phyloP scores from a whole-genome alignment of 2,888 invertebrate species.

The Chalcosyrphus nemorum region DNA sequence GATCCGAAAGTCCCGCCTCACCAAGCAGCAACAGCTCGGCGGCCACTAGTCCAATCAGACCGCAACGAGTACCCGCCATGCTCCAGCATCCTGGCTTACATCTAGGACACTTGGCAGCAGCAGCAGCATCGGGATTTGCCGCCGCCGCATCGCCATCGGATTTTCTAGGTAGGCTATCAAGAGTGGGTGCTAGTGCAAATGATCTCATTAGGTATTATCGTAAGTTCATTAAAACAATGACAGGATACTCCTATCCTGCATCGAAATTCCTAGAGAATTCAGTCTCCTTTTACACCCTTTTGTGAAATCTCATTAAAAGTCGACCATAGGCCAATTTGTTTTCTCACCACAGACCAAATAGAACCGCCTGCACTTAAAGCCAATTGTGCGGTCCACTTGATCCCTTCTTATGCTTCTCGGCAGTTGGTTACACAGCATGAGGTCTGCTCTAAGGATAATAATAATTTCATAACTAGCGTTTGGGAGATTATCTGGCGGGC shows the following conservation, averaged over 20 bases:
- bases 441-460: conserved; percentile 33
- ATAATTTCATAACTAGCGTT: conserved; percentile 44
- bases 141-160: conserved; percentile 87
- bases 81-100: conserved; percentile 84
- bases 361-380: conserved; percentile 62
- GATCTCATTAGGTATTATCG: conserved; percentile 72
- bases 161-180: conserved; percentile 87
- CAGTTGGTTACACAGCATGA: conserved; percentile 50
- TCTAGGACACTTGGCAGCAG: conserved; percentile 85
- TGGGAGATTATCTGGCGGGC: conserved; percentile 10
- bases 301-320: conserved; percentile 69
- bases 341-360: conserved; percentile 63
- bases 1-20: conserved; percentile 80
- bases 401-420: conserved; percentile 38
- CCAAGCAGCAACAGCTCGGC: conserved; percentile 84
- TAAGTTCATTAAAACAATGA: conserved; percentile 68
- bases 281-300: conserved; percentile 46
- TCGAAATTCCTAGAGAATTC: background rate
- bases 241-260: background rate
- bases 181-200: conserved; percentile 5
- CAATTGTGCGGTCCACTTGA: conserved; percentile 55
- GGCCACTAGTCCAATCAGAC: conserved; percentile 83
- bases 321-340: conserved; percentile 70
- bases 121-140: conserved; percentile 85
- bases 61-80: conserved; percentile 81